A percentile compares a stretch with the other conserved stretches of the same genome.
These are phyloP conservation scores for Apostichopus parvimensis DNA, from an alignment of 35 echinoderm and acorn worm species.

Conservation along the genomic window DNA sequence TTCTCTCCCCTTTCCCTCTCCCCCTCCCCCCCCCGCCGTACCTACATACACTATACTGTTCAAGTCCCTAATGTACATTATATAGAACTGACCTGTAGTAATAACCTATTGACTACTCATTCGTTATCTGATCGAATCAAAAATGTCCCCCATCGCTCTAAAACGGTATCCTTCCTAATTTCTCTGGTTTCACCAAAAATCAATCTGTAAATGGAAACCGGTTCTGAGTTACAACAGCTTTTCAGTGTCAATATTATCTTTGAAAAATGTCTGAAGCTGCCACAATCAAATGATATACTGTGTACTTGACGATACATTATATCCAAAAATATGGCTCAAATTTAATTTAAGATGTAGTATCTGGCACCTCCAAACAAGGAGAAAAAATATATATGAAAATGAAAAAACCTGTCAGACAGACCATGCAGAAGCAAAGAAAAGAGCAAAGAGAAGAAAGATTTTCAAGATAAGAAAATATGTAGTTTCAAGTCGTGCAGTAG, in stretches of 20 bases:
- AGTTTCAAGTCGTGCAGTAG: too few relatives aligned
- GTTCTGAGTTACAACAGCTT: neutral
- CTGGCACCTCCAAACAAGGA: neutral
- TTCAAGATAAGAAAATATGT: neutral
- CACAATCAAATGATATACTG: neutral
- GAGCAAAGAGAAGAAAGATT: neutral
- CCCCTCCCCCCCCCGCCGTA: neutral
- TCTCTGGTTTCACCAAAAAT: neutral
- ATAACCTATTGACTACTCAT: neutral
- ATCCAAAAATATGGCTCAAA: neutral
- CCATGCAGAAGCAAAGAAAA: neutral
- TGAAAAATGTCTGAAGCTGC: conserved; percentile 1
- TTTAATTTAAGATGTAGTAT: neutral
- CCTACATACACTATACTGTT: neutral
- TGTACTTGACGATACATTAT: neutral
- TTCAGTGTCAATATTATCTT: conserved; percentile 10
- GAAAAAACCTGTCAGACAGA: neutral
- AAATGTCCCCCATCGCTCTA: neutral
- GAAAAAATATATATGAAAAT: neutral
- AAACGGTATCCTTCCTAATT: neutral
- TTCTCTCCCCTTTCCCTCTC: too few relatives aligned
- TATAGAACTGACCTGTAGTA: too few relatives aligned
- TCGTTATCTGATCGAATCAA: neutral
- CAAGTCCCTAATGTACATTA: neutral
- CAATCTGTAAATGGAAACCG: conserved; percentile 3